phyloP scores from a whole-genome alignment of 2,888 invertebrate species.

The Sinodicranocentrus sp. region DNA sequence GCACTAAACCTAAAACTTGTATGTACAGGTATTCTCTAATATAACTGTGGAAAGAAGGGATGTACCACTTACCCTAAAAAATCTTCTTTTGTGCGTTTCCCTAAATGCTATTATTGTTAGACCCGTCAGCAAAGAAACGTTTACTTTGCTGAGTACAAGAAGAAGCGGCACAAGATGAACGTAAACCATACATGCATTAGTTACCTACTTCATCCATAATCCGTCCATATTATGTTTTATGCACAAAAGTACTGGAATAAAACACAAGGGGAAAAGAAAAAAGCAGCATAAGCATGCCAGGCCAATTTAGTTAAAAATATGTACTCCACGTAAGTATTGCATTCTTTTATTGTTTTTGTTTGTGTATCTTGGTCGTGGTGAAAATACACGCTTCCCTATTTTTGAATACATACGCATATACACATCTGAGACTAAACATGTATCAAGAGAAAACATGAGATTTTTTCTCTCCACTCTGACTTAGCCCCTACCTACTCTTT shows the following conservation, averaged over 20 bases:
- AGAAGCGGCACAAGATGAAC: background rate
- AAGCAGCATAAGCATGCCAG: background rate
- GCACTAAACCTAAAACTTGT: too few relatives aligned
- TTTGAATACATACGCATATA: too few relatives aligned
- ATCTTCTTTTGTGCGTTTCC: constrained; percentile 7
- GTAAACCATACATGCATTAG: constrained; percentile 2
- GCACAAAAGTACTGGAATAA: background rate
- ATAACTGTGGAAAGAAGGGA: too few relatives aligned
- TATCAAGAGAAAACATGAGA: background rate
- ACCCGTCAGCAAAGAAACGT: background rate
- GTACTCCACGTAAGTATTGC: constrained; percentile 12
- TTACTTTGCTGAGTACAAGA: background rate
- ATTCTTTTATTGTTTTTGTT: constrained; percentile 27
- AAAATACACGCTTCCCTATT: too few relatives aligned
- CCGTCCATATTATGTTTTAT: constrained; percentile 43
- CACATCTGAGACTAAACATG: background rate
- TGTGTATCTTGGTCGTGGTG: background rate
- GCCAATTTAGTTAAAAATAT: background rate
- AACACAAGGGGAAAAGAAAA: constrained; percentile 11
- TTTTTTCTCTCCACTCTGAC: background rate
- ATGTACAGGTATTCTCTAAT: too few relatives aligned
- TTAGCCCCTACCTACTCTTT: background rate
- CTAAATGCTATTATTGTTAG: background rate
- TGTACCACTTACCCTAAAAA: too few relatives aligned
- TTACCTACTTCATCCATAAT: constrained; percentile 38